A percentile compares a stretch with the other conserved stretches of the same genome.
Evolutionary conservation across 2,113 vertebrate genomes (phyloP).

Genomic region (Sialia sialis): DNA sequence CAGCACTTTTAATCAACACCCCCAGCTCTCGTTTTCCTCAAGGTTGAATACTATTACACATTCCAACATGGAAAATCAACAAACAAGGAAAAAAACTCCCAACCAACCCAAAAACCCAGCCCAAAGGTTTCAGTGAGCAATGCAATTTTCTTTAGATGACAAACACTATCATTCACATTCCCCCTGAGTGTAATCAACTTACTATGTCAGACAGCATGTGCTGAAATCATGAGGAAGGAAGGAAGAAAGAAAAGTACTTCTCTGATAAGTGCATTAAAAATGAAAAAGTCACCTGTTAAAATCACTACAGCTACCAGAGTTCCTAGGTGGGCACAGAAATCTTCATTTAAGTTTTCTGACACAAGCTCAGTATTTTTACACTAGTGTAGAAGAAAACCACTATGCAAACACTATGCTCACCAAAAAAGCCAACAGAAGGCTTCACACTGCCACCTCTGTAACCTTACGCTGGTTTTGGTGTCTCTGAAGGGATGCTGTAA

Average conservation of each 20-base stretch:
- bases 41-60: neutral
- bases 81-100: neutral
- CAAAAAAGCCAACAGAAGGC: neutral
- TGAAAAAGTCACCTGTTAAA: neutral
- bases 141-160: neutral
- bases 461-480: constrained; percentile 46
- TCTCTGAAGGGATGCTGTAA: constrained; percentile 64
- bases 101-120: neutral
- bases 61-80: neutral
- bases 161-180: neutral
- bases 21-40: neutral
- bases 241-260: neutral
- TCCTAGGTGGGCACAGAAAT: neutral
- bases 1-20: neutral
- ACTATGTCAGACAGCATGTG: neutral
- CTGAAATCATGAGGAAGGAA: neutral
- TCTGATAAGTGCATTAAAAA: neutral
- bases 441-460: constrained; percentile 33
- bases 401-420: neutral
- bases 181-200: neutral
- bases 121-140: neutral
- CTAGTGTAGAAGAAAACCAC: neutral
- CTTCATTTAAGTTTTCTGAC: neutral
- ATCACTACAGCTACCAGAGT: neutral
- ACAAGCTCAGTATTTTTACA: neutral